These are phyloP conservation scores for Venusia cambrica DNA, from an alignment of 2,888 invertebrate species.

Conservation along the genomic window DNA sequence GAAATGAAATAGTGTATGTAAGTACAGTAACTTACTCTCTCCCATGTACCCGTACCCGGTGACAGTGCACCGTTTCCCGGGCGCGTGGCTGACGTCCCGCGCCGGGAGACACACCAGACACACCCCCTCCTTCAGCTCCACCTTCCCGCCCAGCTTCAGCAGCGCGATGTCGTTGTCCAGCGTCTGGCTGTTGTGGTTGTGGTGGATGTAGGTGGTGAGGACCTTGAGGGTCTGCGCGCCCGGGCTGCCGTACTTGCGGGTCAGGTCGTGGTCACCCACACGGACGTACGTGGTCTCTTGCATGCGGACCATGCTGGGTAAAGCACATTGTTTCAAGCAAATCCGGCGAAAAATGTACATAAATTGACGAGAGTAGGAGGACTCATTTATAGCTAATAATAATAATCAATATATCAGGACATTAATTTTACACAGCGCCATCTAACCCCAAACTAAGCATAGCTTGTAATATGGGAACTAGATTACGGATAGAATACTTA, in stretches of 20 bases:
- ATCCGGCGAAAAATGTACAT: background rate
- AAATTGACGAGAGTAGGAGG: too few species aligned
- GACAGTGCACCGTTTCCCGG: slow-evolving; percentile 94
- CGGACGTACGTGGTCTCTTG: slow-evolving; percentile 96
- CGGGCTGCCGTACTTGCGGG: slow-evolving; percentile 93
- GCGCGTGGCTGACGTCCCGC: slow-evolving; percentile 92
- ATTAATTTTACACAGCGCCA: too few species aligned
- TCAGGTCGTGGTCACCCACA: slow-evolving; percentile 95
- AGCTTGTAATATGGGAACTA: too few species aligned
- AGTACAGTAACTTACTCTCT: slow-evolving; percentile 91
- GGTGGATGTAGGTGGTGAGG: slow-evolving; percentile 96
- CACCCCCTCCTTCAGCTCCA: slow-evolving; percentile 90
- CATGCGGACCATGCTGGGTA: slow-evolving; percentile 94
- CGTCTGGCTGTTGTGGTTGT: slow-evolving; percentile 97
- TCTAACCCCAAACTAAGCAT: too few species aligned
- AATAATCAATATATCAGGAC: too few species aligned
- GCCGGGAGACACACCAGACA: slow-evolving; percentile 94
- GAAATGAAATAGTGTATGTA: too few species aligned
- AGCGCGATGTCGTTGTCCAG: slow-evolving; percentile 96
- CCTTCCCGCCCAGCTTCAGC: slow-evolving; percentile 93
- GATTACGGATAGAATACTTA: too few species aligned
- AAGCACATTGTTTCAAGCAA: slow-evolving; percentile 8
- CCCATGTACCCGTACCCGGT: slow-evolving; percentile 98
- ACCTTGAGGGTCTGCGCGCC: slow-evolving; percentile 95
- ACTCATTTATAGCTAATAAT: too few species aligned